Base-by-base conservation (phyloP, 1,140 invertebrate genomes). In the Cataglyphis hispanica region DNA sequence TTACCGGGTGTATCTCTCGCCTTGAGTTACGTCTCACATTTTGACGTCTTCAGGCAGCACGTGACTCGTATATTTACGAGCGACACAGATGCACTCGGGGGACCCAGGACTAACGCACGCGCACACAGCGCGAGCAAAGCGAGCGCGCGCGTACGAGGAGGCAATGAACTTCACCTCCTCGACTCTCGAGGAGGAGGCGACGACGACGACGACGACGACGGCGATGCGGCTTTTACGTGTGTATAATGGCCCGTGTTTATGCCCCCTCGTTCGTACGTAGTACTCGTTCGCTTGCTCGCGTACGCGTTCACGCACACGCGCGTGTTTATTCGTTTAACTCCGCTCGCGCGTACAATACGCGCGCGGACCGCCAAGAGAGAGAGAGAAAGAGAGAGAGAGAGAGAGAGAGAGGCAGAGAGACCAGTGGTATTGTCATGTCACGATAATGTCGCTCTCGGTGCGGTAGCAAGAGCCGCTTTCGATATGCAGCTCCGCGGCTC, bases 161-260 rank as follows among this genome's bases (percentile, higher is more conserved):
- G 94, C 94, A 95, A 95, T 95, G 94, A 95, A 95, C 94, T 94
- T 95, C 93, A 95, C 93, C 93, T 93, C 92, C 93, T 93, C 93
- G 87, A 85, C 85, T 88, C 88, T 66, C 50, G 84, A 69, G 67
- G 80, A 72, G 46, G 70, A 31, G 80, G 83, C 80, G 87, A 87
- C 89, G 84, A 84, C 84, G 76, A 84, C 74, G 66, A 84, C 60
- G 84, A 87, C 69, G 85, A 76, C 46, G 69, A 88, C 58, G 88
- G 84, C 92, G 91, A 93, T 91, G 91, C 85, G 86, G 91, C 91
- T 92, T 93, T 93, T 94, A 94, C 92, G 91, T 93, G 93, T 93
- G 91, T 93, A 94, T 94, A 95, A 94, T 94, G 93, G 92, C 90
- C 91, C 92, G 87, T 93, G 92, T 94, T 95, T 94, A 93, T 93